Percentiles rank a stretch among this genome's conserved stretches.
Conservation (phyloP, 2,888 invertebrate species). For the Synanthedon andrenaeformis region DNA sequence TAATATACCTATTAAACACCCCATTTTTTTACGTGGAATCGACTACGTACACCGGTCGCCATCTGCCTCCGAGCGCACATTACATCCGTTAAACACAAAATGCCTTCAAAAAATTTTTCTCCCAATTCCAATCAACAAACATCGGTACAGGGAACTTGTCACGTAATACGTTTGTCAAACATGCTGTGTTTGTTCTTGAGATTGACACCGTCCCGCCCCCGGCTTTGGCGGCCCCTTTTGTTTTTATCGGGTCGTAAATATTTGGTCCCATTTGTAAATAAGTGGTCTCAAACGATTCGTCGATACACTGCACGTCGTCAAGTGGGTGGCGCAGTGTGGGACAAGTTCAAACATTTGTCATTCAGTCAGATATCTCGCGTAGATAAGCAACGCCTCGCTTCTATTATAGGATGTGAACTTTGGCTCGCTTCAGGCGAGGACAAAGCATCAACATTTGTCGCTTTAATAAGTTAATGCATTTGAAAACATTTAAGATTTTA, state of each 20-base stretch:
- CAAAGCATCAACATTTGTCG: slow-evolving; percentile 12
- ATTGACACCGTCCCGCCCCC: slow-evolving; percentile 62
- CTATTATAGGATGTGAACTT: slow-evolving; percentile 20
- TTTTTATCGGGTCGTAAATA: slow-evolving; percentile 63
- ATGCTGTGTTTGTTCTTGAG: slow-evolving; percentile 52
- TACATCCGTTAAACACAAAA: not conserved
- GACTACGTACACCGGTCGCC: not conserved
- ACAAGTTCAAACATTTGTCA: slow-evolving; percentile 21
- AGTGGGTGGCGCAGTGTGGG: slow-evolving; percentile 47
- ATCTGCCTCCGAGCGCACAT: not conserved
- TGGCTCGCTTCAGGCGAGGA: slow-evolving; percentile 17
- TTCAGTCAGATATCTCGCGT: slow-evolving; percentile 4
- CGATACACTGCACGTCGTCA: slow-evolving; percentile 18
- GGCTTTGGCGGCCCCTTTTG: slow-evolving; percentile 41
- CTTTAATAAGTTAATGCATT: not conserved
- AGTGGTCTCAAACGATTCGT: slow-evolving; percentile 49
- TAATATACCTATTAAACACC: no score
- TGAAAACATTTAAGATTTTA: not conserved
- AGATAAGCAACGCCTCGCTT: slow-evolving; percentile 1
- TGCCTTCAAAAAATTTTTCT: slow-evolving; percentile 19
- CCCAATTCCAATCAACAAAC: slow-evolving; percentile 27
- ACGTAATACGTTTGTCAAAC: slow-evolving; percentile 65
- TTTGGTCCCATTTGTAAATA: slow-evolving; percentile 62
- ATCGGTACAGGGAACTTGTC: slow-evolving; percentile 47
- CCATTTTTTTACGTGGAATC: no score